Base-by-base conservation (phyloP, 92 coral and sea anemone species). In the Parazoanthus atlanticus region DNA sequence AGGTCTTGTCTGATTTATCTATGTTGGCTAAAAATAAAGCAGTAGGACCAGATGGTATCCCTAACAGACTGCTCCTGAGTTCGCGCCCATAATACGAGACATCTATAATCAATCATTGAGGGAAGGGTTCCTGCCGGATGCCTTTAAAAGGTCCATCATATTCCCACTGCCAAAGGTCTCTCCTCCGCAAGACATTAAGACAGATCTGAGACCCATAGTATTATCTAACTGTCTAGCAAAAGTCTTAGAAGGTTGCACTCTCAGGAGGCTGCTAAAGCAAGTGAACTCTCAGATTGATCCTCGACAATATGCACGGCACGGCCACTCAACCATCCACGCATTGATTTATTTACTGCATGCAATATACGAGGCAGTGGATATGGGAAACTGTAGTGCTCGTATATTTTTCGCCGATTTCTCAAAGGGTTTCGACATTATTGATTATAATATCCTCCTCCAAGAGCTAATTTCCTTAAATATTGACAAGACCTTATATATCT, bases 61-160 rank as follows among this genome's bases (percentile, higher is more conserved):
- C 82, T 47, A 86, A 86, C 75, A 30, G 33, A 46, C 72, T 69
- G 83, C 82, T 54, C 74, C 89, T 52, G 89, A 75, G 75, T 86
- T 86, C 58, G 72, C 75, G 46, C 49, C 89, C 13, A 52, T n/a
- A n/a, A n/a, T n/a, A n/a, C n/a, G n/a, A n/a, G n/a, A n/a, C n/a
- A n/a, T n/a, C n/a, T n/a, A n/a, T n/a, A n/a, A n/a, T n/a, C n/a
- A n/a, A n/a, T n/a, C n/a, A n/a, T n/a, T n/a, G n/a, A n/a, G n/a
- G n/a, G 84, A 76, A 61, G 73, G 47, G 58, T 76, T 74, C 73
- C n/a, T 86, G n/a, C n/a, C n/a, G n/a, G n/a, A n/a, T n/a, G n/a
- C n/a, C n/a, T n/a, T n/a, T n/a, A n/a, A n/a, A n/a, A n/a, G n/a
- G 49, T 86, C 83, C n/a, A 76, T 86, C 28, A n/a, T n/a, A 34